A percentile compares a stretch with the other conserved stretches of the same genome.
These are phyloP conservation scores for Plectropomus leopardus DNA, from an alignment of 2,113 vertebrate genomes.

Conservation along the genomic window DNA sequence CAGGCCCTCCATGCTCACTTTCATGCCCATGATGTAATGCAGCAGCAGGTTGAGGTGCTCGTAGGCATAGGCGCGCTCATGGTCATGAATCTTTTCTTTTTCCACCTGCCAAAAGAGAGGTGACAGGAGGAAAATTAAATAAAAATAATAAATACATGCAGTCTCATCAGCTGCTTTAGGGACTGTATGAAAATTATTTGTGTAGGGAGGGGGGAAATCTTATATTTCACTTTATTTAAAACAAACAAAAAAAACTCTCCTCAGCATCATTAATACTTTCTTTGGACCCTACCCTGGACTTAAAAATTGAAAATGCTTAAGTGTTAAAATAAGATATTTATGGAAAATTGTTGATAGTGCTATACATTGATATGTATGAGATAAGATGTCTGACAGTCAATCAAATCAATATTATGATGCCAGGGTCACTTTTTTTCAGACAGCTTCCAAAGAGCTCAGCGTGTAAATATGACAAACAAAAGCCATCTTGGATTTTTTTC, in stretches of 20 bases:
- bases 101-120: slow-evolving; percentile 86
- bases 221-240: too few relatives aligned
- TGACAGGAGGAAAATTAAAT: background rate
- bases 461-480: background rate
- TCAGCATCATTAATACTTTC: background rate
- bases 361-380: background rate
- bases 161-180: background rate
- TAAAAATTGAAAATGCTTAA: too few relatives aligned
- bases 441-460: too few relatives aligned
- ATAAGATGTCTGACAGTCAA: background rate
- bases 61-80: slow-evolving; percentile 86
- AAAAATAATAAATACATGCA: background rate
- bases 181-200: background rate
- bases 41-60: slow-evolving; percentile 93
- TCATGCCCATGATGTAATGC: slow-evolving; percentile 88
- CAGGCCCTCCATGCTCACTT: slow-evolving; percentile 85
- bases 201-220: too few relatives aligned
- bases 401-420: too few relatives aligned
- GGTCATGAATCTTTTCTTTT: slow-evolving; percentile 88
- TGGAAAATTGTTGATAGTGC: background rate
- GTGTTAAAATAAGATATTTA: background rate
- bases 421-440: background rate
- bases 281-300: background rate
- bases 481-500: background rate
- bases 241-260: too few relatives aligned